Evolutionary conservation across 2,113 vertebrate genomes (phyloP).

Genomic region (Monopterus albus): DNA sequence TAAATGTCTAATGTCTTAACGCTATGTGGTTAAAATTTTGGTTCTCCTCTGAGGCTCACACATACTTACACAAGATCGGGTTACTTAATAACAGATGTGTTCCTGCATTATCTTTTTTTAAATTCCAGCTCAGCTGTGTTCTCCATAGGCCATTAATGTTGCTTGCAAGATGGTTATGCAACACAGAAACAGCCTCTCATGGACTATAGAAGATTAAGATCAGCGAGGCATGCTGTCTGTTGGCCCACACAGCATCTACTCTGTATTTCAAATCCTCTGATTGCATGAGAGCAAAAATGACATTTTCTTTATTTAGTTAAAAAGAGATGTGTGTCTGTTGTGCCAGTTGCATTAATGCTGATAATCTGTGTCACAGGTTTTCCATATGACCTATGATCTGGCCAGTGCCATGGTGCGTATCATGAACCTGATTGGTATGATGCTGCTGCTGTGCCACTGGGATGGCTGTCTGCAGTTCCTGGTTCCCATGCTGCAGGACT

Average conservation of each 20-base stretch:
- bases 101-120: slow-evolving; percentile 43
- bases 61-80: slow-evolving; percentile 17
- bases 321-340: too few species aligned
- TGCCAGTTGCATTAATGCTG: slow-evolving; percentile 53
- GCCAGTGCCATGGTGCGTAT: slow-evolving; percentile 97
- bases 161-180: slow-evolving; percentile 60
- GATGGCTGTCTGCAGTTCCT: slow-evolving; percentile 98
- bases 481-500: slow-evolving; percentile 99
- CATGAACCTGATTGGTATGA: slow-evolving; percentile 97
- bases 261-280: slow-evolving; percentile 57
- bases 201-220: slow-evolving; percentile 69
- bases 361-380: slow-evolving; percentile 86
- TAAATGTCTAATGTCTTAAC: not conserved
- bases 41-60: not conserved
- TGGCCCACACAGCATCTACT: slow-evolving; percentile 33
- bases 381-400: slow-evolving; percentile 99
- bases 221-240: slow-evolving; percentile 40
- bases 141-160: slow-evolving; percentile 55
- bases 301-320: too few species aligned
- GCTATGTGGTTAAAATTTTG: slow-evolving; percentile 6
- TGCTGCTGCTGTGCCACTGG: slow-evolving; percentile 99
- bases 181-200: slow-evolving; percentile 44
- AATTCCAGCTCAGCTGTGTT: slow-evolving; percentile 42
- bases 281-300: slow-evolving; percentile 42
- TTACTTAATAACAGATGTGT: slow-evolving; percentile 38